Base-by-base conservation (phyloP, 2,888 invertebrate species). In the Aelia acuminata region DNA sequence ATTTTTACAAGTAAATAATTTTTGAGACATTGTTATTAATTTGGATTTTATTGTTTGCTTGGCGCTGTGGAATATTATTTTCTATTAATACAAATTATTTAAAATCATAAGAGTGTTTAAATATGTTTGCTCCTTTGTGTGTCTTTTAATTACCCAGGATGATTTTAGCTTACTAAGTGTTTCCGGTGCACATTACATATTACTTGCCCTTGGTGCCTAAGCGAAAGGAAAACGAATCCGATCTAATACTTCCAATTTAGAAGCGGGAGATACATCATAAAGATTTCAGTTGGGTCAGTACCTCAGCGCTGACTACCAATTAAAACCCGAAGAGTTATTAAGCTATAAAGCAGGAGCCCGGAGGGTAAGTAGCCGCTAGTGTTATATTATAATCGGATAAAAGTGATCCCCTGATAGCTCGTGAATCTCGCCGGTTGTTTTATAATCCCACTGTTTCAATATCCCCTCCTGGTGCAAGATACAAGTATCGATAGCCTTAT, bases 291-390 rank as follows among this genome's bases (percentile, higher is more conserved):
- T 18, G 31, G 15, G 18, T 20, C 20, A 31, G 7, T 31, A 70
- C 20, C 63, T 2, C 31, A 20, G 31, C 35, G 63, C 63, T 70
- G 63, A 70, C 63, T 31, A 20, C 63, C 63, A 70, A 70, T 70
- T 70, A 70, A 70, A 57, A 70, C 31, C 63, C 35, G 63, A 70
- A 70, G 63, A 70, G 63, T 70, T 70, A 70, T 70, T 70, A 70
- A 70, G 63, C 63, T 20, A 70, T 70, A 70, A 70, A 70, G 0
- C 63, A 70, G 20, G 20, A 20, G 1, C 31, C 63, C 8, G 13
- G 35, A 20, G 13, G 8, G 20, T 70, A 70, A 35, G 63, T 70
- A 70, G 63, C 63, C 26, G 31, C 4, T 22, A 20, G 63, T 70
- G 63, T 70, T 35, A 70, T 70, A 70, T 70, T 70, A 35, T 70